Base-by-base conservation (phyloP, 2,888 invertebrate genomes). In the Bombyx huttoni region DNA sequence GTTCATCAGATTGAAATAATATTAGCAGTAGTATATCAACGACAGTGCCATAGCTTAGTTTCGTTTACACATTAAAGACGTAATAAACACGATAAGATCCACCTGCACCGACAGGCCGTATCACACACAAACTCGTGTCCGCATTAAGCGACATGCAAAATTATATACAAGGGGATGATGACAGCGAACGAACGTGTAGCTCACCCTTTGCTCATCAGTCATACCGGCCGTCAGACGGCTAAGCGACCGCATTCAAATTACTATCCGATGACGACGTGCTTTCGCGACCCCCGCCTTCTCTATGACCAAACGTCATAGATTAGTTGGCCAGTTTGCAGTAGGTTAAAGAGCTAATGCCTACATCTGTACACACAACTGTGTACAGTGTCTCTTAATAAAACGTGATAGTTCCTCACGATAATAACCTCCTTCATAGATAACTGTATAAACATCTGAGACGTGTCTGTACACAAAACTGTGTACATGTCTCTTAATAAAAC, bases 221-320 rank as follows among this genome's bases (percentile, higher is more conserved):
- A 87, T 85, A 68, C 68, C 76, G 68, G 73, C 65, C 78, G 81
- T 81, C 81, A 79, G 71, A 73, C 77, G 78, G 81, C 85, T 83
- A 85, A 86, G 86, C 85, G 87, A 79, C 81, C 86, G 72, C 82
- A 88, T 87, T 88, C 88, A 88, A 88, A 88, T 88, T 88, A 81
- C 83, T 77, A 74, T 72, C 77, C 80, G 81, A 87, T 88, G 88
- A 88, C 88, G 81, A 65, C 77, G 83, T 82, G 85, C 82, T 87
- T 87, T 86, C 79, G 72, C 78, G 75, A 81, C 83, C 87, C 86
- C 78, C 76, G 79, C 73, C 75, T 79, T 77, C 71, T 72, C 78
- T 78, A 70, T 75, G 75, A 73, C 65, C 77, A 66, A 67, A 40
- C 52, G 50, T 48, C 52, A 51, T 51, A 49, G 49, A 53, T 40